phyloP scores from a whole-genome alignment of 2,113 vertebrate genomes.

The Plecturocebus donacophilus region DNA sequence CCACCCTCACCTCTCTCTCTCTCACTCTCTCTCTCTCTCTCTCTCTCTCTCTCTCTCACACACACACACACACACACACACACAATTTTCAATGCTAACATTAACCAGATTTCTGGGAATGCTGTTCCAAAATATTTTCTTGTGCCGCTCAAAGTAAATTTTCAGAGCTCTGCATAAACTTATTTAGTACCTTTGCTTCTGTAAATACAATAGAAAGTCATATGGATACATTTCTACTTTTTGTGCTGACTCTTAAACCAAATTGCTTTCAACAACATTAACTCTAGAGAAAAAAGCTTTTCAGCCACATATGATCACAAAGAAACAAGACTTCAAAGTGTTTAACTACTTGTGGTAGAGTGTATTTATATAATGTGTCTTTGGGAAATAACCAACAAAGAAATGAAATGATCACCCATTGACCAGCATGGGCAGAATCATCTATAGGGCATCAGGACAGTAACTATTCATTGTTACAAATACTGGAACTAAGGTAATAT shows the following conservation, averaged over 20 bases:
- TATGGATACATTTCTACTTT: conserved; percentile 44
- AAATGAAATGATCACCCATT: not conserved
- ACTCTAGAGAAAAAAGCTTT: conserved; percentile 33
- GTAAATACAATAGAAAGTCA: conserved; percentile 13
- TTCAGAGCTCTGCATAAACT: not conserved
- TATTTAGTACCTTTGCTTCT: not conserved
- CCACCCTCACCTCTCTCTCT: not conserved
- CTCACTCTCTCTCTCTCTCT: not conserved
- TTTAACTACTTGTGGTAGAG: not conserved
- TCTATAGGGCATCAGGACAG: not conserved
- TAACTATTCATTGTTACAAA: not conserved
- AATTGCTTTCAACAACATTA: conserved; percentile 53
- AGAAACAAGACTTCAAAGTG: not conserved
- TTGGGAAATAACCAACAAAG: conserved; percentile 16
- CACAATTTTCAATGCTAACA: not conserved
- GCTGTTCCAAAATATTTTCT: conserved; percentile 42
- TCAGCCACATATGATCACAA: conserved; percentile 2
- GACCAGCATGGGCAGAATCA: not conserved
- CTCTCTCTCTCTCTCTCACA: not conserved
- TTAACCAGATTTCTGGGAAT: conserved; percentile 64
- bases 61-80: not conserved
- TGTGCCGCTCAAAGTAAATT: conserved; percentile 41
- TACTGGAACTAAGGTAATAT: not conserved
- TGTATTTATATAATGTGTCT: not conserved
- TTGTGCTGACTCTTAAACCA: conserved; percentile 52